Conservation (phyloP, 2,797 vertebrate genomes). For the Myotis findleyi region DNA sequence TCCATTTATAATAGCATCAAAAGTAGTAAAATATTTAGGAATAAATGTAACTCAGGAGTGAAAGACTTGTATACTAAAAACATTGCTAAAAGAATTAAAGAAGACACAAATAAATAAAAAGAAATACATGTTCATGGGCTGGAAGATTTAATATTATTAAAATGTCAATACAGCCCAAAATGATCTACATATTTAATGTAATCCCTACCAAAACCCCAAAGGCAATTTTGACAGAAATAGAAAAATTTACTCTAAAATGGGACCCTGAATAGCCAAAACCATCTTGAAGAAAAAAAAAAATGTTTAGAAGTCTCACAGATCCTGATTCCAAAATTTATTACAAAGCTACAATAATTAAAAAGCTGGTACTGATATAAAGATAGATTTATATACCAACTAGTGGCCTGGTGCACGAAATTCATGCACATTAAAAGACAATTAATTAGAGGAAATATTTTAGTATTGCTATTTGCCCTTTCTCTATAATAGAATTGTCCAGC, state of each 20-base stretch:
- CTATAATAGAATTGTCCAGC: too few species aligned
- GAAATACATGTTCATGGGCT: not conserved
- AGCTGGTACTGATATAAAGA: not conserved
- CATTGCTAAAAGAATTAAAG: not conserved
- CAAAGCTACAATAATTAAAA: slow-evolving; percentile 19
- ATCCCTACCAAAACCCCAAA: not conserved
- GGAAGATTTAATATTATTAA: not conserved
- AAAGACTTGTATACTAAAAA: not conserved
- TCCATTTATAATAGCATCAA: not conserved
- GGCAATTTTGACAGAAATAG: not conserved
- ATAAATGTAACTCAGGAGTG: not conserved
- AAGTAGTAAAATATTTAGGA: slow-evolving; percentile 18
- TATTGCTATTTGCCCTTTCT: too few species aligned
- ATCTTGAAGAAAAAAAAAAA: slow-evolving; percentile 21
- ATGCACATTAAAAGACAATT: too few species aligned
- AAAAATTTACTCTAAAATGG: not conserved
- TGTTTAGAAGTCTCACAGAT: not conserved
- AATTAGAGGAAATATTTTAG: too few species aligned
- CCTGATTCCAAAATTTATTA: slow-evolving; percentile 6
- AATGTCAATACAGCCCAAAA: not conserved
- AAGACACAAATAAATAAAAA: not conserved
- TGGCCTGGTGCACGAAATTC: too few species aligned
- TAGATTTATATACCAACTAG: not conserved
- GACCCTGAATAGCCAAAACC: not conserved
- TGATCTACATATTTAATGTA: not conserved